phyloP scores from a whole-genome alignment of 2,888 invertebrate species.

The Thecophora atra region DNA sequence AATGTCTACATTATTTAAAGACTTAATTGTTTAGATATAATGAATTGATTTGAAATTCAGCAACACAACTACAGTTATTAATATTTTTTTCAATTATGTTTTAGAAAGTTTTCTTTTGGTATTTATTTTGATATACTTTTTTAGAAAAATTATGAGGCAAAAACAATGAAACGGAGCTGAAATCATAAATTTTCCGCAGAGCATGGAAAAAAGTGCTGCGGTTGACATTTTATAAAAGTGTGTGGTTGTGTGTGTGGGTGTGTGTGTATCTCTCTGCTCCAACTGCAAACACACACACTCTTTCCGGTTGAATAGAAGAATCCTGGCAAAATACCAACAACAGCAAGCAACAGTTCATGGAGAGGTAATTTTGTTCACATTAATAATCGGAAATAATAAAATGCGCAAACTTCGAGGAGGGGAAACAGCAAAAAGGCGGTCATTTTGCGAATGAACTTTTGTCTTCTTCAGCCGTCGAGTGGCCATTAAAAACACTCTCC shows the following conservation, averaged over 20 bases:
- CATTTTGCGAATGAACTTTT: constrained; percentile 4
- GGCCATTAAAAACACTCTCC: too few species aligned
- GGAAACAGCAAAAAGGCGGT: constrained; percentile 32
- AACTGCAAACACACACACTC: neutral
- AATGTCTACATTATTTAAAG: too few species aligned
- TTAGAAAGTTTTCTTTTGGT: neutral
- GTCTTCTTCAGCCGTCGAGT: neutral
- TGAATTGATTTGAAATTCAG: too few species aligned
- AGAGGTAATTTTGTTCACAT: constrained; percentile 10
- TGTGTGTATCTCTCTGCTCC: neutral
- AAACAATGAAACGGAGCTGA: neutral
- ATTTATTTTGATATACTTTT: too few species aligned
- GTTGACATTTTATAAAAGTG: constrained; percentile 26
- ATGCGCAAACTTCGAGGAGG: constrained; percentile 21
- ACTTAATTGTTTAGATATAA: too few species aligned
- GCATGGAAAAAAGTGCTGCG: constrained; percentile 12
- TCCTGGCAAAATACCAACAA: constrained; percentile 9
- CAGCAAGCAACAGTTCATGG: too few species aligned
- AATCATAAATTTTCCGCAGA: constrained; percentile 35
- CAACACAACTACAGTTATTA: neutral
- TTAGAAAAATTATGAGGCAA: constrained; percentile 12
- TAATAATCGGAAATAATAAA: constrained; percentile 32
- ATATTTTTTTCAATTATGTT: neutral
- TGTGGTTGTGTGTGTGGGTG: too few species aligned
- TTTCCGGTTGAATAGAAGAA: neutral